phyloP scores from a whole-genome alignment of 92 coral and sea anemone species.

The Actinostola sp. region DNA sequence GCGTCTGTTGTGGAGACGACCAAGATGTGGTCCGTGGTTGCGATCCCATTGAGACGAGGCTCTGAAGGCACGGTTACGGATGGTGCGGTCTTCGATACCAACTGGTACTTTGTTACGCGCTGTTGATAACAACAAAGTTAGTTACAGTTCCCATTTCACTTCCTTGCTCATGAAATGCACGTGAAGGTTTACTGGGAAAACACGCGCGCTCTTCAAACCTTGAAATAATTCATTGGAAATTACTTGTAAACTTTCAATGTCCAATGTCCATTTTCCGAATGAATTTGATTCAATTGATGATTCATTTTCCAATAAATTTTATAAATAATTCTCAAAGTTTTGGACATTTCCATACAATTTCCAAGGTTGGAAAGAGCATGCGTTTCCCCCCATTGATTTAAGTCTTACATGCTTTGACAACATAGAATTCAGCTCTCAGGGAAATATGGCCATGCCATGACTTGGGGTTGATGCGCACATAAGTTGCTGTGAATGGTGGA shows the following conservation, averaged over 20 bases:
- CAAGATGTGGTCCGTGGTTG: conserved; percentile 72
- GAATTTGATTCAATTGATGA: no score
- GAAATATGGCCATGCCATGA: conserved; percentile 79
- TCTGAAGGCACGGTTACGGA: conserved; percentile 41
- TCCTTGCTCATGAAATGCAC: no score
- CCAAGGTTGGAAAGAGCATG: no score
- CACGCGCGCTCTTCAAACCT: no score
- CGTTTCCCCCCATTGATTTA: neutral
- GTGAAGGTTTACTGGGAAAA: no score
- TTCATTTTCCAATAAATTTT: no score
- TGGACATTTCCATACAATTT: no score
- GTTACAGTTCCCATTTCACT: no score
- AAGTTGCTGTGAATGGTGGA: conserved; percentile 75
- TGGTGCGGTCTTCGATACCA: conserved; percentile 63
- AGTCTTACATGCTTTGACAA: conserved; percentile 71
- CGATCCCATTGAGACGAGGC: conserved; percentile 74
- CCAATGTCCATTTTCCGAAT: no score
- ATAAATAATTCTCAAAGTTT: no score
- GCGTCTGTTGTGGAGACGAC: conserved; percentile 56
- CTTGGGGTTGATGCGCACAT: conserved; percentile 70
- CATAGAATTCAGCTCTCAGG: conserved; percentile 79
- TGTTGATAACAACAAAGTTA: conserved; percentile 11
- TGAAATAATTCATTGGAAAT: no score
- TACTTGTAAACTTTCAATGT: no score
- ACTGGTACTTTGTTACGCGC: conserved; percentile 59